Evolutionary conservation across 1,140 invertebrate species (phyloP).

Genomic region (Monochamus saltuarius): DNA sequence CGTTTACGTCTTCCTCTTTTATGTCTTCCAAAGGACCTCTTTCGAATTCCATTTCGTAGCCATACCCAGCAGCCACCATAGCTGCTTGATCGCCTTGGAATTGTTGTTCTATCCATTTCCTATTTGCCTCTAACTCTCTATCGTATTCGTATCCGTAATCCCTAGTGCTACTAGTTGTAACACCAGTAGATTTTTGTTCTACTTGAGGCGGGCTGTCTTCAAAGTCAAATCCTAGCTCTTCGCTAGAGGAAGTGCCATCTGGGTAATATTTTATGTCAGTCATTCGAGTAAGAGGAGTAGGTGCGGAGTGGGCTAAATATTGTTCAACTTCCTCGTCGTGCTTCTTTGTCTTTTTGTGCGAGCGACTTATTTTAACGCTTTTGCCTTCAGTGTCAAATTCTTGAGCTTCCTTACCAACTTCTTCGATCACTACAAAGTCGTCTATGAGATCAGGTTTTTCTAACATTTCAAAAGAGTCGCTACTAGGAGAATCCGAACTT

Average conservation of each 20-base stretch:
- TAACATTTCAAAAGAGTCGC: slow-evolving; percentile 87
- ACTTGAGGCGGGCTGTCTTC: slow-evolving; percentile 71
- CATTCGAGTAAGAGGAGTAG: slow-evolving; percentile 58
- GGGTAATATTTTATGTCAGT: slow-evolving; percentile 57
- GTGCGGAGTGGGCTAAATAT: slow-evolving; percentile 64
- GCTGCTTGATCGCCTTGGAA: slow-evolving; percentile 68
- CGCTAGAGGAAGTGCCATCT: slow-evolving; percentile 54
- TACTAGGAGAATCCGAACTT: slow-evolving; percentile 74
- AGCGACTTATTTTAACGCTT: slow-evolving; percentile 65
- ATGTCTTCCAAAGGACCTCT: slow-evolving; percentile 85
- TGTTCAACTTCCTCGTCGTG: slow-evolving; percentile 75
- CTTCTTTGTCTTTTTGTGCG: slow-evolving; percentile 56
- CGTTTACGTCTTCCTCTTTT: slow-evolving; percentile 84
- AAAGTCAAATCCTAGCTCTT: slow-evolving; percentile 71
- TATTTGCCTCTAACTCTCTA: slow-evolving; percentile 69
- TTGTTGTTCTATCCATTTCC: slow-evolving; percentile 88
- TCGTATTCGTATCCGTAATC: slow-evolving; percentile 54
- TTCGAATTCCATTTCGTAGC: slow-evolving; percentile 70
- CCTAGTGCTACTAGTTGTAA: slow-evolving; percentile 56
- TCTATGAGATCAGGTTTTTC: slow-evolving; percentile 83
- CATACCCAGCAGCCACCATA: slow-evolving; percentile 63
- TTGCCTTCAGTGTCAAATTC: slow-evolving; percentile 80
- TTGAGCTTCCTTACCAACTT: slow-evolving; percentile 78
- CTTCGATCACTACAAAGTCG: slow-evolving; percentile 84
- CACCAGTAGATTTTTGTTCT: slow-evolving; percentile 48